Base-by-base conservation (phyloP, 1,140 invertebrate species). In the Hetaerina americana region DNA sequence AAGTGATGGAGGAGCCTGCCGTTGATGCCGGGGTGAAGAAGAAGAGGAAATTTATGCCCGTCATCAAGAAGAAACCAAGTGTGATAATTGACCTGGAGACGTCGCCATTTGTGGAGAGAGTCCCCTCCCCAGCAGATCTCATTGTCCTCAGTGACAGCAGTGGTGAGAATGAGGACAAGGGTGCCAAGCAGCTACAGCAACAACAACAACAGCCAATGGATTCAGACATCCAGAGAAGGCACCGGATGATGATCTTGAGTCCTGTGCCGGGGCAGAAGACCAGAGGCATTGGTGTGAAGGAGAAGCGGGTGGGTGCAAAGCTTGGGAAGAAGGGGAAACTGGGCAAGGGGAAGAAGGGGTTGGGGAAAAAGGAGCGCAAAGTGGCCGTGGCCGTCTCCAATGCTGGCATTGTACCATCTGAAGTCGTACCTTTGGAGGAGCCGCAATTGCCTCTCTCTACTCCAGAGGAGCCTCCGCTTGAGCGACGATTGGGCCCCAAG, bases 21-120 rank as follows among this genome's bases (percentile, higher is more conserved):
- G 24, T 69, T 27, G 66, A 26, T 22, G 15, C 40, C 15, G 71
- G 72, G 31, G 67, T 71, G n/a, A 69, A 69, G 28, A 69, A 26
- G 29, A 69, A 28, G 29, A 18, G 28, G 22, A 69, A 69, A 18
- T 69, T 26, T 26, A 71, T 71, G 31, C 68, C 71, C 25, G 69
- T 71, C 1, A 27, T 70, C 22, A 73, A 74, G 26, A 66, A 75
- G 57, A 90, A 90, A 79, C 91, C 92, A 0, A 89, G 93, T 18
- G 92, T 92, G 2, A 90, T 93, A 31, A 93, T 93, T 70, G 92
- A 94, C 81, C 81, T 94, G 68, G 92, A 93, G 76, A 85, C 88
- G 70, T 92, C 91, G n/a, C 91, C 91, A 0, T 92, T 92, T 78
- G 85, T 89, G 75, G 91, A 92, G 77, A 84, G 91, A 71, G 89